A percentile compares a stretch with the other conserved stretches of the same genome.
phyloP scores from a whole-genome alignment of 2,113 vertebrate genomes.

The Oplegnathus fasciatus region DNA sequence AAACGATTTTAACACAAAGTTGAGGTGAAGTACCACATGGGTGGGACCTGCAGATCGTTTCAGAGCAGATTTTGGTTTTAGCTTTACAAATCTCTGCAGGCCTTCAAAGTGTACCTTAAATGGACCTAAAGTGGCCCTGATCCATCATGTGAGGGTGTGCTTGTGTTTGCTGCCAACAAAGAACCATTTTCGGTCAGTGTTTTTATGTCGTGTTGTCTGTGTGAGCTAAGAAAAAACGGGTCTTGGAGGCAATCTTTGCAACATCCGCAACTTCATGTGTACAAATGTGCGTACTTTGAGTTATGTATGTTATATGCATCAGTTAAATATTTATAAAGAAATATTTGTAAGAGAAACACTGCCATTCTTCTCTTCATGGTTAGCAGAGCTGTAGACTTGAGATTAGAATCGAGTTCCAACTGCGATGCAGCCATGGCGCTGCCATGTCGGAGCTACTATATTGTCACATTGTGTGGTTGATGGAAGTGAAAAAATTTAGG shows the following conservation, averaged over 20 bases:
- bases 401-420: neutral
- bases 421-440: neutral
- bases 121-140: neutral
- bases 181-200: neutral
- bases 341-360: neutral
- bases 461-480: neutral
- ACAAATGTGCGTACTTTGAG: neutral
- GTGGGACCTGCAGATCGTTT: neutral
- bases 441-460: neutral
- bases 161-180: conserved; percentile 9
- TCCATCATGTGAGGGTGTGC: neutral
- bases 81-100: conserved; percentile 44
- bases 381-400: neutral
- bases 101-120: conserved; percentile 10
- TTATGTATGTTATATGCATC: neutral
- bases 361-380: neutral
- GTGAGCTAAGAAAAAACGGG: neutral
- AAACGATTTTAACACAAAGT: neutral
- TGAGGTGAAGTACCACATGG: conserved; percentile 5
- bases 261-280: neutral
- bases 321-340: conserved; percentile 10
- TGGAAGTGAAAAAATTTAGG: neutral
- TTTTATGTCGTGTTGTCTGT: neutral
- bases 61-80: conserved; percentile 30
- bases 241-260: neutral